Conservation (phyloP, 1,140 invertebrate species). For the Psix sp. region DNA sequence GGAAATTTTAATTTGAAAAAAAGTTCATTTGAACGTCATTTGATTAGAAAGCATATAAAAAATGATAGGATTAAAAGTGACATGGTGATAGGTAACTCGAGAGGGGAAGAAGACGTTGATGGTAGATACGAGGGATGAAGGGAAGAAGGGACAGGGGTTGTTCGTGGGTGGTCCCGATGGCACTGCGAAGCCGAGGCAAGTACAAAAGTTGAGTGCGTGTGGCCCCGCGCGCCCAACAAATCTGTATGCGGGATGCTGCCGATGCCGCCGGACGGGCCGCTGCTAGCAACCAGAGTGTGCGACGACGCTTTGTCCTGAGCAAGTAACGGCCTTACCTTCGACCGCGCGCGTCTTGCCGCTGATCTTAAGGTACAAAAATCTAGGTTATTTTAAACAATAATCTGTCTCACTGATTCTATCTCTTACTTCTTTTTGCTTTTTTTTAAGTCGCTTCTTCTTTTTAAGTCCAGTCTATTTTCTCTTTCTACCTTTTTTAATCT, state of each 20-base stretch:
- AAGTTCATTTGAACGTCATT: background rate
- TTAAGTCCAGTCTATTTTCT: too few species aligned
- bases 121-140: conserved; percentile 34
- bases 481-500: too few species aligned
- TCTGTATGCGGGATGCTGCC: conserved; percentile 38
- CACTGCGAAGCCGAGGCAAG: conserved; percentile 18
- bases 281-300: conserved; percentile 8
- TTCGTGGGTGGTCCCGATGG: conserved; percentile 45
- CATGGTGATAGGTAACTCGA: background rate
- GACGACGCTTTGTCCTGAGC: conserved; percentile 41
- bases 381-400: conserved; percentile 3
- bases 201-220: conserved; percentile 44
- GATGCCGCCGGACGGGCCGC: conserved; percentile 3
- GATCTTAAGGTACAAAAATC: background rate
- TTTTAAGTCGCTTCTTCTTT: too few species aligned
- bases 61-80: too few species aligned
- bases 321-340: conserved; percentile 7
- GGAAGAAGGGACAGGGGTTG: conserved; percentile 41
- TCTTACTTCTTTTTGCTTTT: background rate
- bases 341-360: background rate
- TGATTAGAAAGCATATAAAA: background rate
- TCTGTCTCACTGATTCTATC: conserved; percentile 1
- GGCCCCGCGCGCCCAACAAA: conserved; percentile 26
- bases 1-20: too few species aligned
- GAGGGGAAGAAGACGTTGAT: conserved; percentile 2